Conservation (phyloP, 2,113 vertebrate species). For the Bos indicus region DNA sequence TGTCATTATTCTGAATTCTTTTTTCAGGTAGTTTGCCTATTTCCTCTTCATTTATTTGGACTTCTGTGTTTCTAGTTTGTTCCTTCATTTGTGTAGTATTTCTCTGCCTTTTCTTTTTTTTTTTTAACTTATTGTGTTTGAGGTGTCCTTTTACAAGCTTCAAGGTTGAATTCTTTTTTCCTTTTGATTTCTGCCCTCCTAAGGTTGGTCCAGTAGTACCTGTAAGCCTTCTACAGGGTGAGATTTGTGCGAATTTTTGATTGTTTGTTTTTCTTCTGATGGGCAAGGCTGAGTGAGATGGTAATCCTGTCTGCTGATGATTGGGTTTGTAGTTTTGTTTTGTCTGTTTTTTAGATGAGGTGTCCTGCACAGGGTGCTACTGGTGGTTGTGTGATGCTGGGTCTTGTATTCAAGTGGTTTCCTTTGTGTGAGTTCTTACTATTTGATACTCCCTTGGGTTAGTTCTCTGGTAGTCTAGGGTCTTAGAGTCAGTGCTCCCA, state of each 20-base stretch:
- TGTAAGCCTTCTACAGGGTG: not conserved
- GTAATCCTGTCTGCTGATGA: not conserved
- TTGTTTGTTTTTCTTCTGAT: not conserved
- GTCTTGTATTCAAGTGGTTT: not conserved
- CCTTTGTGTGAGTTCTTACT: not conserved
- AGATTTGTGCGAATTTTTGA: not conserved
- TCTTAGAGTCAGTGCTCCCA: not conserved
- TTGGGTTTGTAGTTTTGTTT: not conserved
- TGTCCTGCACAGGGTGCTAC: not conserved
- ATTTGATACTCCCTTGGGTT: not conserved
- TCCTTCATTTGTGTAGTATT: not conserved
- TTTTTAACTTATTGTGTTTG: not conserved
- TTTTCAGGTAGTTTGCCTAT: not conserved
- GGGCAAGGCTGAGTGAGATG: not conserved
- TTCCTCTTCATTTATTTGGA: not conserved
- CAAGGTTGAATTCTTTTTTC: not conserved
- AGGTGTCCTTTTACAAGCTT: not conserved
- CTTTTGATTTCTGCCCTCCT: not conserved
- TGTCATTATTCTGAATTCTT: not conserved
- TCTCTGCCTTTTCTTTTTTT: not conserved
- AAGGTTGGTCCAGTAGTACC: not conserved
- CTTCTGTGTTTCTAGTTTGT: not conserved
- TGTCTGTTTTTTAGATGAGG: not conserved
- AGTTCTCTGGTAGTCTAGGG: not conserved
- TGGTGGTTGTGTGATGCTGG: not conserved